These are phyloP conservation scores for Sinocyclocheilus rhinocerous DNA, from an alignment of 2,113 vertebrate genomes.

Conservation along the genomic window DNA sequence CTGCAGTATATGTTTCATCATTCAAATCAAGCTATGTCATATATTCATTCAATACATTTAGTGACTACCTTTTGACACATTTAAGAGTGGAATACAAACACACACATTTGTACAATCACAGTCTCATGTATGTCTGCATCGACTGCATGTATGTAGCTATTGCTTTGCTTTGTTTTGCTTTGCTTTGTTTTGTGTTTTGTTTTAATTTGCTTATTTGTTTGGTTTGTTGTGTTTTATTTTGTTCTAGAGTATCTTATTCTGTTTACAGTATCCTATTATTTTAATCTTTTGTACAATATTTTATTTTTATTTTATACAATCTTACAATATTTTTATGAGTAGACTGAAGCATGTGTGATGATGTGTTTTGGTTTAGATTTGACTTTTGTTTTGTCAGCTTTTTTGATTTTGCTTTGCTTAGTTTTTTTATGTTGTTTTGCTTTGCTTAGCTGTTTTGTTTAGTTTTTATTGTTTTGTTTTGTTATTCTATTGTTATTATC, in stretches of 20 bases:
- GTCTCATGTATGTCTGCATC: too few species aligned
- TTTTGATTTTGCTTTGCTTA: too few species aligned
- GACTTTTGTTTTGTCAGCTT: too few species aligned
- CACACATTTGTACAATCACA: background rate
- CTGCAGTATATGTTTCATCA: conserved; percentile 63
- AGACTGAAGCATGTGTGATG: too few species aligned
- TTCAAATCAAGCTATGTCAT: conserved; percentile 63
- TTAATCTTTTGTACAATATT: background rate
- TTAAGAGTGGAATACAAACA: background rate
- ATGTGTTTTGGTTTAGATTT: too few species aligned
- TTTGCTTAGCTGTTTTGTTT: conserved; percentile 17
- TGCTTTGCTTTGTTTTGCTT: conserved; percentile 6
- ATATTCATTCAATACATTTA: conserved; percentile 54
- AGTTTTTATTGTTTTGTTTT: background rate
- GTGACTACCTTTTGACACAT: background rate
- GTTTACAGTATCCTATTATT: background rate
- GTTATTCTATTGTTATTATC: background rate
- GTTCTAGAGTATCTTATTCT: background rate
- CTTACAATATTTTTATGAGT: too few species aligned
- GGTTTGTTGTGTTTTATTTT: background rate
- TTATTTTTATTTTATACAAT: too few species aligned
- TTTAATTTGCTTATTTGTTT: background rate
- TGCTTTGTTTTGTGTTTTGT: conserved; percentile 30
- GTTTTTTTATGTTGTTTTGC: background rate
- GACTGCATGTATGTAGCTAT: background rate